Evolutionary conservation across 2,797 vertebrate species (phyloP).

Genomic region (Parambassis ranga): DNA sequence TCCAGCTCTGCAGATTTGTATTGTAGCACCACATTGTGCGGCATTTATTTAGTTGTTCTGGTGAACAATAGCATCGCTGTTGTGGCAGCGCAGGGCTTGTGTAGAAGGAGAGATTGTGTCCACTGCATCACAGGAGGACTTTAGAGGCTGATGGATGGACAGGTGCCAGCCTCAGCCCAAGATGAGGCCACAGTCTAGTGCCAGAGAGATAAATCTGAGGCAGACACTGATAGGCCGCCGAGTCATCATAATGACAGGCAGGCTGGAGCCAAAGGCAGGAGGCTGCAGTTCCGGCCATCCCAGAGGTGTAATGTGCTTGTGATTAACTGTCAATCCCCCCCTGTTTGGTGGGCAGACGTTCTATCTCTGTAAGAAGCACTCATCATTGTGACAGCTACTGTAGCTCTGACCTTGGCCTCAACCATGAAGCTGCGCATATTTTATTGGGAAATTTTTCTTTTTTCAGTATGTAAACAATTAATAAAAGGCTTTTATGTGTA

Average conservation of each 20-base stretch:
- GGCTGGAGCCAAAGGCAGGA: conserved; percentile 60
- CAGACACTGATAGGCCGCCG: conserved; percentile 63
- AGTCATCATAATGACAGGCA: conserved; percentile 71
- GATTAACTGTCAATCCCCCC: conserved; percentile 81
- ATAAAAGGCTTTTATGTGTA: too few species aligned
- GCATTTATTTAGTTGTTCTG: conserved; percentile 25
- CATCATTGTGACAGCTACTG: conserved; percentile 72
- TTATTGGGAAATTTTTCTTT: conserved; percentile 7
- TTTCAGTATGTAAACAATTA: conserved; percentile 22
- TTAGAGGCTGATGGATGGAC: conserved; percentile 69
- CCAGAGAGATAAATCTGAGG: conserved; percentile 70
- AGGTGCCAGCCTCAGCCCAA: conserved; percentile 55
- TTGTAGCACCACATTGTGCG: background rate
- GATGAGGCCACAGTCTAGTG: conserved; percentile 59
- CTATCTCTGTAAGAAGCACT: conserved; percentile 72
- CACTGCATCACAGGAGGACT: conserved; percentile 35
- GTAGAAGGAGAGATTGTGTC: conserved; percentile 33
- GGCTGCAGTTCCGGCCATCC: conserved; percentile 63
- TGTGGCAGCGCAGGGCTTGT: conserved; percentile 6
- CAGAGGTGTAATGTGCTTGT: conserved; percentile 77
- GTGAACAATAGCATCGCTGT: conserved; percentile 23
- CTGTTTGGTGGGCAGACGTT: conserved; percentile 67
- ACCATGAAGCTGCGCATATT: conserved; percentile 5
- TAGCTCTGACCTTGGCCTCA: conserved; percentile 73
- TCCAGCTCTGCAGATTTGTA: conserved; percentile 27